phyloP scores from a whole-genome alignment of 2,888 invertebrate genomes.

The Abrostola tripartita region DNA sequence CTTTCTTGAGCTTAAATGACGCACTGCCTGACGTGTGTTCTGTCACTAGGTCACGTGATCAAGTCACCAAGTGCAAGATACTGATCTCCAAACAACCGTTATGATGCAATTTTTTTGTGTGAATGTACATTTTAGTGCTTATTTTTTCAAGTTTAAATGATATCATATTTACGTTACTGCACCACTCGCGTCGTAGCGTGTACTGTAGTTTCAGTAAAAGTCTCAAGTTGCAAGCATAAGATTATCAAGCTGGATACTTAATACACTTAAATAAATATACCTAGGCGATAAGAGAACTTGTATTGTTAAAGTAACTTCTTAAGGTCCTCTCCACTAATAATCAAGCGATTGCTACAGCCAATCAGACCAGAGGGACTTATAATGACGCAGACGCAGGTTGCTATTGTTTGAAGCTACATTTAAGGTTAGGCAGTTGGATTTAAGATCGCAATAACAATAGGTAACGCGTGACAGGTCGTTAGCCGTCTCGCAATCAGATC shows the following conservation, averaged over 20 bases:
- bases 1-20: conserved; percentile 56
- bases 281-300: not conserved
- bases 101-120: too few relatives aligned
- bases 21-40: conserved; percentile 42
- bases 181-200: too few relatives aligned
- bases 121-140: too few relatives aligned
- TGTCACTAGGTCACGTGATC: conserved; percentile 28
- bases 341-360: not conserved
- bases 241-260: too few relatives aligned
- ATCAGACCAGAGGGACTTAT: conserved; percentile 6
- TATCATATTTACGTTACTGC: too few relatives aligned
- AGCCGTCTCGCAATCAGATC: conserved; percentile 12
- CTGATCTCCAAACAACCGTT: too few relatives aligned
- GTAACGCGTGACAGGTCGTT: conserved; percentile 2
- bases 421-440: conserved; percentile 14
- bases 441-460: conserved; percentile 10
- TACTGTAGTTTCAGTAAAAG: too few relatives aligned
- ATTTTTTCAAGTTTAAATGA: too few relatives aligned
- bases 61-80: too few relatives aligned
- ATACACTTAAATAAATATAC: too few relatives aligned
- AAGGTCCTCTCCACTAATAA: not conserved
- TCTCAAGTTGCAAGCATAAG: too few relatives aligned
- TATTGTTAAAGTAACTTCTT: not conserved
- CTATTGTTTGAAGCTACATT: conserved; percentile 17
- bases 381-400: conserved; percentile 22